A percentile compares a stretch with the other conserved stretches of the same genome.
phyloP scores from a whole-genome alignment of 2,797 vertebrate species.

The Pipistrellus kuhlii region DNA sequence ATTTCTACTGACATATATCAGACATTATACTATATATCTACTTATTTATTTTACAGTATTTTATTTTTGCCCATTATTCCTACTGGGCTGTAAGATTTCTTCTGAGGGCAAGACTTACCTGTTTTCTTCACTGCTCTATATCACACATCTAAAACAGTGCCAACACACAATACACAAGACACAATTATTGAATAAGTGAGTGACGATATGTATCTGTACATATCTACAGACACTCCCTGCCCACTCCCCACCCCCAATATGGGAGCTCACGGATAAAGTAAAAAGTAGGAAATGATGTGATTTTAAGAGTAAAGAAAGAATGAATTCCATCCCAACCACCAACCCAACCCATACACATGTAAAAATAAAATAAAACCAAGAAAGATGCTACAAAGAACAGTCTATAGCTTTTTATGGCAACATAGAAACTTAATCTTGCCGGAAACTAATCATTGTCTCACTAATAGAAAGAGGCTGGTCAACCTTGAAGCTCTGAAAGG shows the following conservation, averaged over 20 bases:
- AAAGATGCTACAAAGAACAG: not conserved
- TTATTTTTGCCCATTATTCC: not conserved
- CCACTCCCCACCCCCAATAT: not conserved
- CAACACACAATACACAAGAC: not conserved
- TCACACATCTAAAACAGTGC: not conserved
- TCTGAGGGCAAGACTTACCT: not conserved
- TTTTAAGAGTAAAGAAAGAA: slow-evolving; percentile 31
- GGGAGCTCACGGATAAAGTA: not conserved
- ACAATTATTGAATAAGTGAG: not conserved
- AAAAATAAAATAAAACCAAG: not conserved
- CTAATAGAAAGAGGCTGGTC: too few relatives aligned
- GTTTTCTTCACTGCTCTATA: slow-evolving; percentile 8
- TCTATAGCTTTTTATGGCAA: not conserved
- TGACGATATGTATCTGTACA: not conserved
- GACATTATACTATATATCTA: not conserved
- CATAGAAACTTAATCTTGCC: not conserved
- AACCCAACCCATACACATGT: not conserved
- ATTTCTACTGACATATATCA: not conserved
- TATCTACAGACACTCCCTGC: not conserved
- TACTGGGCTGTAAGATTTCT: slow-evolving; percentile 16
- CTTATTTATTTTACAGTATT: not conserved
- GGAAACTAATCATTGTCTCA: too few relatives aligned
- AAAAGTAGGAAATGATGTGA: not conserved
- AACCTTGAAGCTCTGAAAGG: too few relatives aligned
- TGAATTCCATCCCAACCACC: not conserved